A percentile compares a stretch with the other conserved stretches of the same genome.
phyloP scores from a whole-genome alignment of 2,113 vertebrate species.

The Xenopus tropicalis region UCB_Xtro_10.0 CM004444.2:109538501-109539000 shows the following conservation, averaged over 20 bases:
- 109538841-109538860: too few relatives aligned
- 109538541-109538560: background rate
- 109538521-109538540: conserved; percentile 27
- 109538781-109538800: too few relatives aligned
- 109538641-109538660: background rate
- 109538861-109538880: too few relatives aligned
- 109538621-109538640: too few relatives aligned
- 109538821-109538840: too few relatives aligned
- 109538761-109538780: too few relatives aligned
- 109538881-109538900: too few relatives aligned
- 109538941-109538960: too few relatives aligned
- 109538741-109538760: too few relatives aligned
- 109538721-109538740: background rate
- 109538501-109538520: conserved; percentile 25
- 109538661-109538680: background rate
- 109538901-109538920: too few relatives aligned
- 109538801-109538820: too few relatives aligned
- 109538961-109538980: background rate
- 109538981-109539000: background rate
- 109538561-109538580: conserved; percentile 17
- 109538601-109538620: background rate
- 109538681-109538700: background rate
- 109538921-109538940: too few relatives aligned
- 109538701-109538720: background rate
- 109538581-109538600: background rate